Conservation (phyloP, 2,797 vertebrate genomes). For the Eptatretus atami region DNA sequence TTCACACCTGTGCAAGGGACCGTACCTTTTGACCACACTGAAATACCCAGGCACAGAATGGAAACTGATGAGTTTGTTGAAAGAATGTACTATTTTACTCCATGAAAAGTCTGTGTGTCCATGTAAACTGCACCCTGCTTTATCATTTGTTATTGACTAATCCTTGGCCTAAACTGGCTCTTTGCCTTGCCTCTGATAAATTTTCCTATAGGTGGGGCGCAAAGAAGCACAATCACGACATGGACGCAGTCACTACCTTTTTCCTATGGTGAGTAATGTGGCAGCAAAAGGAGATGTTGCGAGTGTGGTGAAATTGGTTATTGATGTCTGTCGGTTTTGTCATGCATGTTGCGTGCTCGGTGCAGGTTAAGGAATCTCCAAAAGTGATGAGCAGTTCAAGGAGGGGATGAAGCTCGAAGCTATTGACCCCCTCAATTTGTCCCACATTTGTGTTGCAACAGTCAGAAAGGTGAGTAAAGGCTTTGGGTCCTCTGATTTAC, state of each 20-base stretch:
- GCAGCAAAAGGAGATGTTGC: neutral
- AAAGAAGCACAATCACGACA: constrained; percentile 21
- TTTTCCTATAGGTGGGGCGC: neutral
- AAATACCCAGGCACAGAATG: too few relatives aligned
- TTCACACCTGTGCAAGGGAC: too few relatives aligned
- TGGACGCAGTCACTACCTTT: constrained; percentile 24
- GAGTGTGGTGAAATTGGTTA: neutral
- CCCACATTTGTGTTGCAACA: constrained; percentile 63
- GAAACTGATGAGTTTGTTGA: too few relatives aligned
- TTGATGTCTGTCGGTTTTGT: too few relatives aligned
- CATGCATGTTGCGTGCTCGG: neutral
- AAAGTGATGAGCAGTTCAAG: constrained; percentile 32
- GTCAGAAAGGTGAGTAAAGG: constrained; percentile 31
- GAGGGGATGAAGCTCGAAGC: constrained; percentile 78
- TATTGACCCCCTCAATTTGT: constrained; percentile 62
- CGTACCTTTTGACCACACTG: too few relatives aligned
- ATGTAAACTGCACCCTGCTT: neutral
- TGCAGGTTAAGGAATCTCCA: neutral
- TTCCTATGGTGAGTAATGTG: neutral
- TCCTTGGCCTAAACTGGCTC: neutral
- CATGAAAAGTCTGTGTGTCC: neutral
- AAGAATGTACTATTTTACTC: too few relatives aligned
- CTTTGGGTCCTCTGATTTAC: too few relatives aligned
- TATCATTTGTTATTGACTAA: neutral
- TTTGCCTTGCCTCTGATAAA: neutral